Base-by-base conservation (phyloP, 2,113 vertebrate genomes). In the Hemibagrus wyckioides region DNA sequence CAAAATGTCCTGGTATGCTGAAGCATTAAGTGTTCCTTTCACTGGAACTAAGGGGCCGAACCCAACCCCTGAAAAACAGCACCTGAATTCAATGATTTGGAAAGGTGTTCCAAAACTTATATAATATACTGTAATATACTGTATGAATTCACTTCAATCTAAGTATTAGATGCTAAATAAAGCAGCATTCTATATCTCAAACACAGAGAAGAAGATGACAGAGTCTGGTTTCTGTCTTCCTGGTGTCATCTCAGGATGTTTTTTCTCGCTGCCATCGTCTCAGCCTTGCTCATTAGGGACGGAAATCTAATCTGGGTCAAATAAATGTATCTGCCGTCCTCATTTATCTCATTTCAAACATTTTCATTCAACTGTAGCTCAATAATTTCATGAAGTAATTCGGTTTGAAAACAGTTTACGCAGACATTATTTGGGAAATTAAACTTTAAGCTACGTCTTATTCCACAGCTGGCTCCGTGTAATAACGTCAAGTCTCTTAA, bases 201-300 rank as follows among this genome's bases (percentile, higher is more conserved):
- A n/a, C n/a, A n/a, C n/a, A n/a, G n/a, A n/a, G 28, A 52, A 23
- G 48, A 79, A 33, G 3, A 56, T 0, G 19, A 56, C 17, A 19
- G 50, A 39, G 52, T 80, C 79, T 80, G 79, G 52, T 80, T 80
- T 80, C 52, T 57, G 4, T 39, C n/a, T 57, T 80, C 21, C 30
- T 56, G 3, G 2, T 21, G 14, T 79, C 41, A 48, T 75, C 11
- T 76, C 41, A 48, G 71, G 73, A 76, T 4, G 0, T 50, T 50
- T 75, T 48, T 28, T 44, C 25, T 48, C 28, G 23, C 73, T 15
- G 2, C 73, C 0, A 25, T 44, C n/a, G 7, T 33, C 17, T 33
- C 33, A 33, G n/a, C 48, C 50, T 80, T 33, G 48, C 17, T 79
- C 3, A 25, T 80, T 80, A 39, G 52, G 10, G 4, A 57, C 25